Conservation (phyloP, 2,888 invertebrate species). For the Cyclophora punctaria region DNA sequence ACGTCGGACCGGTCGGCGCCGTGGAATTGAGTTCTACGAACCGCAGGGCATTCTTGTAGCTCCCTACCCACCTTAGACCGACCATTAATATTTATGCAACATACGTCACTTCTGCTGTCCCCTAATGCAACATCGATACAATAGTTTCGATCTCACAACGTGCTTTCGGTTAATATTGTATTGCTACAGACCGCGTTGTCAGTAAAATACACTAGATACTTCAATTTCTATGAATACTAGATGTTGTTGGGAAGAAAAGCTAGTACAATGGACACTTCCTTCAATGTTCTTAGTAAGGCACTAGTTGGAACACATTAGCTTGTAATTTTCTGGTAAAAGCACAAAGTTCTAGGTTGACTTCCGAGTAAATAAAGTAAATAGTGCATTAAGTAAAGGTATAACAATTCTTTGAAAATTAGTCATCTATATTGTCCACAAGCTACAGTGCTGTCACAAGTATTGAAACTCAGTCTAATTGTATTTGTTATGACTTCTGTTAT, state of each 20-base stretch:
- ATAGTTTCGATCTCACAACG: too few relatives aligned
- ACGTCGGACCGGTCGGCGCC: constrained; percentile 53
- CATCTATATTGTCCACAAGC: constrained; percentile 9
- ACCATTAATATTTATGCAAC: constrained; percentile 56
- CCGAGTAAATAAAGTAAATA: too few relatives aligned
- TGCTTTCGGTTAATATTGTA: too few relatives aligned
- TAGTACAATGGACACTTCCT: too few relatives aligned
- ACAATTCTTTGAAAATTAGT: constrained; percentile 8
- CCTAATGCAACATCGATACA: not conserved
- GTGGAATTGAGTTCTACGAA: constrained; percentile 62
- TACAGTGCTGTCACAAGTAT: constrained; percentile 9
- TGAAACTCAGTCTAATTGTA: constrained; percentile 10
- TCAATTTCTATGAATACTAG: too few relatives aligned
- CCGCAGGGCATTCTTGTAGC: constrained; percentile 51
- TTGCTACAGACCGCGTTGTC: too few relatives aligned
- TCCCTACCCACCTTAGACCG: constrained; percentile 45
- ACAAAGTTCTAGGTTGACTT: too few relatives aligned
- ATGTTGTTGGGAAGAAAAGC: too few relatives aligned
- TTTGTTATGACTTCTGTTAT: constrained; percentile 53
- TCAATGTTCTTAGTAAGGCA: too few relatives aligned
- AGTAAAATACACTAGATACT: too few relatives aligned
- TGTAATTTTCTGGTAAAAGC: too few relatives aligned
- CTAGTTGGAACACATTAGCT: too few relatives aligned
- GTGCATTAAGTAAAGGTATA: not conserved
- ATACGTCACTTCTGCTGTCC: constrained; percentile 30